Base-by-base conservation (phyloP, 2,113 vertebrate species). In the Spheniscus mendiculus region DNA sequence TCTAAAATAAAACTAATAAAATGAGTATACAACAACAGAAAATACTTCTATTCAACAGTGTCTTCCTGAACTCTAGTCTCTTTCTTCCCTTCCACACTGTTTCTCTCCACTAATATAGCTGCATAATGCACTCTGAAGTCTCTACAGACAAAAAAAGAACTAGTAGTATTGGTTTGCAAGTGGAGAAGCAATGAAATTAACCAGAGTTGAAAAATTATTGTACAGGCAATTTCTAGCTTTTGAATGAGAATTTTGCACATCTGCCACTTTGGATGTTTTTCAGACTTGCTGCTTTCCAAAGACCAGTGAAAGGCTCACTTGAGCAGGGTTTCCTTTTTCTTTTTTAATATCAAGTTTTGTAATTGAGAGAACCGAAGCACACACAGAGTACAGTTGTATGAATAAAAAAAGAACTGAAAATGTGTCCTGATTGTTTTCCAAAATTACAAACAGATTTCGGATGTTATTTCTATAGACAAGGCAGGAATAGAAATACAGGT, bases 381-480 rank as follows among this genome's bases (percentile, higher is more conserved):
- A 87, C 53, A 74, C 83, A 89, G 74, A 91, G 76, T 91, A 94
- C 73, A 92, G 86, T 88, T 93, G 73, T 82, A 88, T 66, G 56
- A 97, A 97, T 98, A 97, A 97, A 82, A 93, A 97, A 97, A 97
- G 90, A 95, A 96, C 36, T 86, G 83, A 98, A 96, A 96, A 91
- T 90, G 72, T 81, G 70, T 92, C 86, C 90, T 95, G 92, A 97
- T 96, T 96, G 94, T 98, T 97, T 97, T 96, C 89, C 80, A 96
- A 89, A 97, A 98, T 73, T 93, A 90, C 90, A 93, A 93, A 92
- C 77, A 94, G 83, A 85, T 97, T 98, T 97, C 90, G 93, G 87
- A 95, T 97, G 96, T 96, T 96, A 84, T 87, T 97, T 97, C 92
- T 87, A 71, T 91, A 89, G 67, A 65, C 40, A 78, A 93, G 52